These are phyloP conservation scores for Itoplectis maculator DNA, from an alignment of 2,888 invertebrate genomes.

Conservation along the genomic window DNA sequence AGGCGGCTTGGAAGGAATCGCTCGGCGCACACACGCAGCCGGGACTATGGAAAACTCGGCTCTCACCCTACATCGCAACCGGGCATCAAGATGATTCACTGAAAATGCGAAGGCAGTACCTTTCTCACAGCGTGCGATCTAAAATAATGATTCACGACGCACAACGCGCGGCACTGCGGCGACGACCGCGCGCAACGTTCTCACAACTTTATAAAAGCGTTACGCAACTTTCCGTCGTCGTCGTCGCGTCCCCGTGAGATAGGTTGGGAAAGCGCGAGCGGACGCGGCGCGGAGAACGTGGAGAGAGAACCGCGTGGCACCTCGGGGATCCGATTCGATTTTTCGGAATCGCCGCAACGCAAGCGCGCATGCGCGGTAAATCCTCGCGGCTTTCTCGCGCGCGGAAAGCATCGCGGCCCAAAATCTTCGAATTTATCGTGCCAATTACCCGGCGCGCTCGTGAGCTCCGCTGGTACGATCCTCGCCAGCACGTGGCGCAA, in stretches of 20 bases:
- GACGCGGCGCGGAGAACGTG: neutral
- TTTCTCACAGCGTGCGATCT: conserved; percentile 10
- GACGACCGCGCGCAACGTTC: conserved; percentile 32
- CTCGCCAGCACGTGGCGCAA: neutral
- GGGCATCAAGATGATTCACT: conserved; percentile 28
- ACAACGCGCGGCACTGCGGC: neutral
- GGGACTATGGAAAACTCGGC: conserved; percentile 21
- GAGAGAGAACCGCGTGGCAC: conserved; percentile 6
- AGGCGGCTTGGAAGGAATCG: neutral
- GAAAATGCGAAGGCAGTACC: conserved; percentile 11
- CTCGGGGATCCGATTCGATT: conserved; percentile 44
- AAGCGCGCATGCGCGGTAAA: too few relatives aligned
- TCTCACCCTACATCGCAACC: conserved; percentile 44
- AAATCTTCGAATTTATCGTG: conserved; percentile 59
- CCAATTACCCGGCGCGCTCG: conserved; percentile 55
- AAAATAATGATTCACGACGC: conserved; percentile 14
- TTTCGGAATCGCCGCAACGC: conserved; percentile 30
- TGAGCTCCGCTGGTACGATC: conserved; percentile 18
- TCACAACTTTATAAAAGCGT: conserved; percentile 39
- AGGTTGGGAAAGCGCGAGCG: conserved; percentile 49
- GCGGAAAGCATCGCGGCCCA: conserved; percentile 32
- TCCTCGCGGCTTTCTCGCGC: conserved; percentile 20
- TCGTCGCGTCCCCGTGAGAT: conserved; percentile 23
- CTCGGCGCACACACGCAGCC: neutral
- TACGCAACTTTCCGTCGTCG: conserved; percentile 29